These are phyloP conservation scores for Propithecus perrieri DNA, from an alignment of 2,797 vertebrate species.

Conservation along the genomic window DNA sequence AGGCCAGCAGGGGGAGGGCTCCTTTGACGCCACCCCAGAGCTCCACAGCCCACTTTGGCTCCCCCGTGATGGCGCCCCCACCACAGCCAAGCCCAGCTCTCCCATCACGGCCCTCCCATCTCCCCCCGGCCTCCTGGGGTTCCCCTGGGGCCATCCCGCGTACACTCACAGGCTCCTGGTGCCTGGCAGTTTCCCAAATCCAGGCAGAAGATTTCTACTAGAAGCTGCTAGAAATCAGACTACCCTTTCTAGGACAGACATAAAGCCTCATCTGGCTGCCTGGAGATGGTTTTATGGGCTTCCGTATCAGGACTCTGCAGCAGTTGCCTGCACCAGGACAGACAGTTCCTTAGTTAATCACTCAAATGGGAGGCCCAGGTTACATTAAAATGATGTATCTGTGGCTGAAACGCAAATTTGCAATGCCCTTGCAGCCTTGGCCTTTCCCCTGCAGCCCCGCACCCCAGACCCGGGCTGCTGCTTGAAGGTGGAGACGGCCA, in stretches of 20 bases:
- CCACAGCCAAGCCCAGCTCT: background rate
- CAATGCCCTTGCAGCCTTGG: background rate
- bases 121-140: background rate
- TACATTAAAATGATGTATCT: slow-evolving; percentile 69
- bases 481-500: background rate
- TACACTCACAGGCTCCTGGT: background rate
- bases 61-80: background rate
- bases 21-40: background rate
- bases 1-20: background rate
- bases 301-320: slow-evolving; percentile 65
- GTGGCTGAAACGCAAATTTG: background rate
- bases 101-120: background rate
- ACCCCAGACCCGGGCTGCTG: background rate
- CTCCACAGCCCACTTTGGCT: background rate
- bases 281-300: slow-evolving; percentile 34
- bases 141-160: background rate
- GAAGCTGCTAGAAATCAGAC: slow-evolving; percentile 36
- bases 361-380: slow-evolving; percentile 27
- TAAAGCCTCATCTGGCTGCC: background rate
- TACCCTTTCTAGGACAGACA: background rate
- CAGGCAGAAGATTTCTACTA: background rate
- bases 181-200: background rate
- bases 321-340: background rate
- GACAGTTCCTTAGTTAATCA: slow-evolving; percentile 35
- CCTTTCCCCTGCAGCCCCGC: background rate